phyloP scores from a whole-genome alignment of 2,797 vertebrate species.

The Coregonus suidteri region DNA sequence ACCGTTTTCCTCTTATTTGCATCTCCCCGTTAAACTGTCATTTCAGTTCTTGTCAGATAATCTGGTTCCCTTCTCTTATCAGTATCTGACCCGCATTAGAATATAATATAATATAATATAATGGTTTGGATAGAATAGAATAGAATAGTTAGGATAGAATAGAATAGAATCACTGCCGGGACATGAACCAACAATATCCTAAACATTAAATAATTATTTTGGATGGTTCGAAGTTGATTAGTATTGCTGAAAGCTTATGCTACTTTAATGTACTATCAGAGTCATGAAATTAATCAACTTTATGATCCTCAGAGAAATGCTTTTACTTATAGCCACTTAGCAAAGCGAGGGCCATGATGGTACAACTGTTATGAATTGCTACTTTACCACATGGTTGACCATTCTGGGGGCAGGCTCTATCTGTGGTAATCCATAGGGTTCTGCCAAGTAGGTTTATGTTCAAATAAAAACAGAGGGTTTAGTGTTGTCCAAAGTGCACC shows the following conservation, averaged over 20 bases:
- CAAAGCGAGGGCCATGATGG: background rate
- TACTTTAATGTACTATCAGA: background rate
- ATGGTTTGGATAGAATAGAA: too few species aligned
- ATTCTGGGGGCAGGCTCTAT: slow-evolving; percentile 10
- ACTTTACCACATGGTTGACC: background rate
- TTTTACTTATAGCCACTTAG: background rate
- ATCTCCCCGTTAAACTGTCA: slow-evolving; percentile 58
- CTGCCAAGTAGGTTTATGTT: slow-evolving; percentile 32
- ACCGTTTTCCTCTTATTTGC: slow-evolving; percentile 63
- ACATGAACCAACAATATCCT: background rate
- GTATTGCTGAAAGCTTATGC: slow-evolving; percentile 10
- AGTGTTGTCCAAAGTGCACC: slow-evolving; percentile 19
- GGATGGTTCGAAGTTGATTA: background rate
- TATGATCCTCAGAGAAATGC: background rate
- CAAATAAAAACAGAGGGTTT: slow-evolving; percentile 44
- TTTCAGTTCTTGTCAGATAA: slow-evolving; percentile 62
- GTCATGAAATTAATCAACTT: slow-evolving; percentile 1
- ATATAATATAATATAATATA: too few species aligned
- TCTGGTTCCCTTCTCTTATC: slow-evolving; percentile 57
- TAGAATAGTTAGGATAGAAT: background rate
- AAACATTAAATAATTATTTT: background rate
- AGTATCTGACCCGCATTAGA: slow-evolving; percentile 32
- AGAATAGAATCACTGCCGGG: background rate
- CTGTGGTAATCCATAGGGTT: slow-evolving; percentile 13
- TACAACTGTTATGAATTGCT: background rate